Evolutionary conservation across 2,113 vertebrate species (phyloP).

Genomic region (Callopanchax toddi): DNA sequence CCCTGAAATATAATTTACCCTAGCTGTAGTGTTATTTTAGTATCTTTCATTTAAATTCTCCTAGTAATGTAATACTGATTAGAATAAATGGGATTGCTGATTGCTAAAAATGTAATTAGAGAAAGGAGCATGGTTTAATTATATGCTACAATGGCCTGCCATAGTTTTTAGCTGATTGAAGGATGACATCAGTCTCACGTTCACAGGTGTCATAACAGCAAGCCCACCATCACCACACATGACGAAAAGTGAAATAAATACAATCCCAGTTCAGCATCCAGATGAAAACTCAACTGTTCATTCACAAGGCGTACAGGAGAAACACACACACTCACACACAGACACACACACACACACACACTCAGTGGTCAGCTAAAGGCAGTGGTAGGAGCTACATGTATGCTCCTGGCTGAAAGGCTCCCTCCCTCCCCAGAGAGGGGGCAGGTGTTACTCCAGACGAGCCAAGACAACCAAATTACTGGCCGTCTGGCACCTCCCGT

Average conservation of each 20-base stretch:
- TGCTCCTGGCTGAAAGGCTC: slow-evolving; percentile 83
- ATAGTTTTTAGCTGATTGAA: not conserved
- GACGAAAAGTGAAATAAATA: slow-evolving; percentile 16
- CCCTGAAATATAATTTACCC: not conserved
- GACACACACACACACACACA: slow-evolving; percentile 23
- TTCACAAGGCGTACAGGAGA: slow-evolving; percentile 21
- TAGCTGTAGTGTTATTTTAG: not conserved
- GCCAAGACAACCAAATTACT: slow-evolving; percentile 99
- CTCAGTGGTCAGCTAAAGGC: slow-evolving; percentile 76
- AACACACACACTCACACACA: slow-evolving; percentile 29
- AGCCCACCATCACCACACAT: slow-evolving; percentile 2
- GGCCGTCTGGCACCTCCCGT: slow-evolving; percentile 97
- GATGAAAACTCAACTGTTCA: slow-evolving; percentile 23
- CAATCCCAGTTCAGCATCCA: slow-evolving; percentile 28
- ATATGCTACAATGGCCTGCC: not conserved
- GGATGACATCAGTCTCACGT: slow-evolving; percentile 29
- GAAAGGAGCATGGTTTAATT: not conserved
- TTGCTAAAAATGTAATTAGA: not conserved
- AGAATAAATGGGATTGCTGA: not conserved
- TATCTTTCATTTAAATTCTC: not conserved
- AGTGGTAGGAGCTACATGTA: slow-evolving; percentile 68
- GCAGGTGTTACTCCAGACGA: slow-evolving; percentile 99
- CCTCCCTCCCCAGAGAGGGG: slow-evolving; percentile 93
- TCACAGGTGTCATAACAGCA: not conserved
- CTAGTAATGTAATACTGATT: not conserved